These are phyloP conservation scores for Piprites chloris DNA, from an alignment of 2,113 vertebrate genomes.

Conservation along the genomic window DNA sequence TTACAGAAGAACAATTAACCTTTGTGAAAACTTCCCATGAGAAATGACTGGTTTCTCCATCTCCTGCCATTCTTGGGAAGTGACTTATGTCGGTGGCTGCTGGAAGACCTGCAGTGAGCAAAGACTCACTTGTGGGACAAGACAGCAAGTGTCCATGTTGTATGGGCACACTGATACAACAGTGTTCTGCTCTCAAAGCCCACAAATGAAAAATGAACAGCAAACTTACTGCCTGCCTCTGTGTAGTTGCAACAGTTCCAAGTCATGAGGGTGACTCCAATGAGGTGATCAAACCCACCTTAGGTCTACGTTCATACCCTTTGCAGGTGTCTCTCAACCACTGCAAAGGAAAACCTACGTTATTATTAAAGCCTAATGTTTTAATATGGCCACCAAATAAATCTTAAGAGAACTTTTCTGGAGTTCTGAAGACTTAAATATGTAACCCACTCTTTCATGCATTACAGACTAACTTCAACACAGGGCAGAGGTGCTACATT, in stretches of 20 bases:
- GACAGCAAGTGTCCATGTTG: background rate
- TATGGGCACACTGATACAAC: background rate
- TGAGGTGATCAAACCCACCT: background rate
- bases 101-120: background rate
- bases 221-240: background rate
- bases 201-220: background rate
- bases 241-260: background rate
- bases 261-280: background rate
- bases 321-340: background rate
- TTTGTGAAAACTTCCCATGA: background rate
- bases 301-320: background rate
- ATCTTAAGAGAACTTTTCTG: background rate
- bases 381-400: background rate
- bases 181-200: background rate
- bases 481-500: background rate
- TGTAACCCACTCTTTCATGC: background rate
- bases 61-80: background rate
- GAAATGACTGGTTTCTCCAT: background rate
- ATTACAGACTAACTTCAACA: background rate
- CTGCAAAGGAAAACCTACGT: background rate
- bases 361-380: background rate
- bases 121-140: background rate
- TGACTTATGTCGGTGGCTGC: background rate
- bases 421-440: background rate
- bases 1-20: background rate